Base-by-base conservation (phyloP, 2,113 vertebrate genomes). In the Aleadryas rufinucha region DNA sequence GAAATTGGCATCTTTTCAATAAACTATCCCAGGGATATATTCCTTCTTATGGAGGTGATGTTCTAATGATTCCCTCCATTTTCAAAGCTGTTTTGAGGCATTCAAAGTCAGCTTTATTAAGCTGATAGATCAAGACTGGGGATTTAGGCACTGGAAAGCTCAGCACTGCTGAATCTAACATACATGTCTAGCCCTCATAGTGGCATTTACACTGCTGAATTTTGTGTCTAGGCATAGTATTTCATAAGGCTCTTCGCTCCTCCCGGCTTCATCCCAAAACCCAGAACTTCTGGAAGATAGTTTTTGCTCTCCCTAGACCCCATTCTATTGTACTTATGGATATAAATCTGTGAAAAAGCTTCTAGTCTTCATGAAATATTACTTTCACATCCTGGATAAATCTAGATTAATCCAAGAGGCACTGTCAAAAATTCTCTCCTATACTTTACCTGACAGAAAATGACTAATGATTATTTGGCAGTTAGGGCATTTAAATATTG, bases 401-500 rank as follows among this genome's bases (percentile, higher is more conserved):
- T 83, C 68, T 92, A 86, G 83, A 90, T 96, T 91, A 95, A 94
- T 92, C 52, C 53, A 84, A 65, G 79, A 97, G 15, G 16, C 53
- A 68, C 64, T 87, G 60, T 65, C n/a, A 87, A 81, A 95, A 95
- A 90, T 72, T 69, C 23, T 22, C 17, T 86, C 39, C 23, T 78
- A 9, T 66, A 22, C 31, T 75, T 89, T 28, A 71, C 28, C 41
- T 89, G 70, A 61, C 72, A 61, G 39, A 75, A 91, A 85, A 75
- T 84, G 13, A 60, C 39, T 93, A 92, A 94, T 69, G 27, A 72
- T 69, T 96, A 64, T 91, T 93, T 81, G 50, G 45, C 81, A 93
- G 77, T 87, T 76, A 61, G 16, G 33, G 24, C 57, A 83, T 86
- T 96, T 95, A 90, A 96, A 95, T 95, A 93, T 93, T 90, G 50